Conservation (phyloP, 2,113 vertebrate species). For the Lampris megalopsis region DNA sequence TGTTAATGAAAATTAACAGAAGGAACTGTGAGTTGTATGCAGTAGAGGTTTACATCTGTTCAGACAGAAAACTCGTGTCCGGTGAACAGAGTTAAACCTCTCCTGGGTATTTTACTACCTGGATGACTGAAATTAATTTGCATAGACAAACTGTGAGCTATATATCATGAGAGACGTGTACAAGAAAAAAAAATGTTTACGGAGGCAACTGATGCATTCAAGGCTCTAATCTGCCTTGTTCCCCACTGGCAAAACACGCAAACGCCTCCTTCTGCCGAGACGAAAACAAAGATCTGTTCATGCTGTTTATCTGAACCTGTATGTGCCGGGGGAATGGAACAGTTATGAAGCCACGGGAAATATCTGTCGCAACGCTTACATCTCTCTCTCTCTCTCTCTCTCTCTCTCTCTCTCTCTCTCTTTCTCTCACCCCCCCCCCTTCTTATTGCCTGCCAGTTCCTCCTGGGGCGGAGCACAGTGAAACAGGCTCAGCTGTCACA, state of each 20-base stretch:
- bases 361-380: slow-evolving; percentile 1
- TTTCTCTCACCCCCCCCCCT: neutral
- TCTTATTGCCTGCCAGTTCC: slow-evolving; percentile 11
- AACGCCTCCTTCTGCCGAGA: neutral
- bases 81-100: no score
- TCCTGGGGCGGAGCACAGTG: neutral
- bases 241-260: neutral
- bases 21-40: no score
- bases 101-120: no score
- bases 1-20: no score
- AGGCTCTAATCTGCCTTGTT: neutral
- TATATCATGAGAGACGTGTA: no score
- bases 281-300: neutral
- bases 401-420: neutral
- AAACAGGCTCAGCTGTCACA: slow-evolving; percentile 17
- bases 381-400: neutral
- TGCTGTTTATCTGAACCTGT: neutral
- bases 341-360: slow-evolving; percentile 18
- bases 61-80: no score
- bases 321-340: neutral
- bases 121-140: no score
- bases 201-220: neutral
- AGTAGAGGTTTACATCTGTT: no score
- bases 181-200: neutral
- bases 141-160: no score